A percentile compares a stretch with the other conserved stretches of the same genome.
Evolutionary conservation across 2,797 vertebrate genomes (phyloP).

Genomic region (Momotus momota): DNA sequence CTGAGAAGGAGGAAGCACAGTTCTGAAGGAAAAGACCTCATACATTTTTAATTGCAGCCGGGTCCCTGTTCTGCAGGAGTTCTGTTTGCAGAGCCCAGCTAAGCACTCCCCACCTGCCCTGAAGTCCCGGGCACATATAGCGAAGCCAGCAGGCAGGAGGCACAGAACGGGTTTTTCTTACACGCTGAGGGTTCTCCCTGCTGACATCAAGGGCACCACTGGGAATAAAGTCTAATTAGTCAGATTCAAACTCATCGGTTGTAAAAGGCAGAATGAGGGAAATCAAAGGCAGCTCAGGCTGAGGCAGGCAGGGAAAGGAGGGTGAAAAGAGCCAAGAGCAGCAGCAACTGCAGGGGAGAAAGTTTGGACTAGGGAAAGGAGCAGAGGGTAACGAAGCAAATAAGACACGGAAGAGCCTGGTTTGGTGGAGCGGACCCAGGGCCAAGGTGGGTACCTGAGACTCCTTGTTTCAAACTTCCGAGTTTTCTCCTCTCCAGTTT

Average conservation of each 20-base stretch:
- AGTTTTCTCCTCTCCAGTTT: not conserved
- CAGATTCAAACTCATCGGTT: not conserved
- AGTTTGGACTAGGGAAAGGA: not conserved
- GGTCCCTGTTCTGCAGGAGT: not conserved
- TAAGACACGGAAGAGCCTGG: not conserved
- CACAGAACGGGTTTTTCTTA: not conserved
- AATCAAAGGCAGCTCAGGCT: not conserved
- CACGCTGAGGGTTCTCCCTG: not conserved
- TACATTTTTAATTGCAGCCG: not conserved
- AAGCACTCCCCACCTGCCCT: not conserved
- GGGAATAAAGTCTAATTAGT: not conserved
- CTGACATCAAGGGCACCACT: not conserved
- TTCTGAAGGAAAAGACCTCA: not conserved
- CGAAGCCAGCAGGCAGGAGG: not conserved
- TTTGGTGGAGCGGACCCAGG: not conserved
- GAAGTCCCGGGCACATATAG: not conserved
- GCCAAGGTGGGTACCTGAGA: not conserved
- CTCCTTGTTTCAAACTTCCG: not conserved
- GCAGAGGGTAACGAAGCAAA: not conserved
- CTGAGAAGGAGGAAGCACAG: not conserved
- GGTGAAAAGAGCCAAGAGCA: not conserved
- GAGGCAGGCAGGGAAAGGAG: not conserved
- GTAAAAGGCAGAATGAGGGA: not conserved
- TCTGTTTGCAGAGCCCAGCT: not conserved
- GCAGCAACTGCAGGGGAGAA: not conserved